phyloP scores from a whole-genome alignment of 2,797 vertebrate genomes.

The Florisuga fusca region DNA sequence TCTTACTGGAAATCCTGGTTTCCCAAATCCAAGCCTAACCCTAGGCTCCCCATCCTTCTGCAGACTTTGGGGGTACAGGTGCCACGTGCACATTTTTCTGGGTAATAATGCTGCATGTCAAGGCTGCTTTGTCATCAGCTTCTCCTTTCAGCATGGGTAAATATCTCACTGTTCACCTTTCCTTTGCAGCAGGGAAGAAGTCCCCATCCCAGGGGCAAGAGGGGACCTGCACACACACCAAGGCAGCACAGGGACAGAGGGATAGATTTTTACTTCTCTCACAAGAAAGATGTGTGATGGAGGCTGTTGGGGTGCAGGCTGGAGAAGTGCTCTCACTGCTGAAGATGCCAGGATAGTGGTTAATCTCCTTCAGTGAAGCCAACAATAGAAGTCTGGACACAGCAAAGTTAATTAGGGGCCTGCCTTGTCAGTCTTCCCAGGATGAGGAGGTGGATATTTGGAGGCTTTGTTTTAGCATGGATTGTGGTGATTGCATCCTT shows the following conservation, averaged over 20 bases:
- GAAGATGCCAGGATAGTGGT: not conserved
- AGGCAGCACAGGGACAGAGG: constrained; percentile 81
- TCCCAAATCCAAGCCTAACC: not conserved
- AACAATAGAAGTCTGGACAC: not conserved
- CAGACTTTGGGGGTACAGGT: not conserved
- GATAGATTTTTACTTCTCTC: constrained; percentile 87
- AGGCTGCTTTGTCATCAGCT: not conserved
- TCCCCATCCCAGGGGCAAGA: constrained; percentile 70
- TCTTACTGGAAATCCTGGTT: not conserved
- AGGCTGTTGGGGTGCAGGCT: not conserved
- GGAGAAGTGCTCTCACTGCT: not conserved
- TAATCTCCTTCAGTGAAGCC: not conserved
- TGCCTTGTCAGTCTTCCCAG: not conserved
- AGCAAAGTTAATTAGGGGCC: rapidly evolving
- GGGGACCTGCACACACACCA: constrained; percentile 71
- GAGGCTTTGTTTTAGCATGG: not conserved
- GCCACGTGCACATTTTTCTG: not conserved
- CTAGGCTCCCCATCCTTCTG: not conserved
- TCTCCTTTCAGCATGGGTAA: not conserved
- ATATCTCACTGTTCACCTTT: not conserved
- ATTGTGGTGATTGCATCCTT: rapidly evolving
- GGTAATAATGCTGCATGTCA: not conserved
- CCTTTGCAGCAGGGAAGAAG: constrained; percentile 63
- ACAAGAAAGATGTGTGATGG: constrained; percentile 77
- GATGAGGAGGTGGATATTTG: rapidly evolving